phyloP scores from a whole-genome alignment of 2,888 invertebrate genomes.

The Schrankia costaestrigalis region DNA sequence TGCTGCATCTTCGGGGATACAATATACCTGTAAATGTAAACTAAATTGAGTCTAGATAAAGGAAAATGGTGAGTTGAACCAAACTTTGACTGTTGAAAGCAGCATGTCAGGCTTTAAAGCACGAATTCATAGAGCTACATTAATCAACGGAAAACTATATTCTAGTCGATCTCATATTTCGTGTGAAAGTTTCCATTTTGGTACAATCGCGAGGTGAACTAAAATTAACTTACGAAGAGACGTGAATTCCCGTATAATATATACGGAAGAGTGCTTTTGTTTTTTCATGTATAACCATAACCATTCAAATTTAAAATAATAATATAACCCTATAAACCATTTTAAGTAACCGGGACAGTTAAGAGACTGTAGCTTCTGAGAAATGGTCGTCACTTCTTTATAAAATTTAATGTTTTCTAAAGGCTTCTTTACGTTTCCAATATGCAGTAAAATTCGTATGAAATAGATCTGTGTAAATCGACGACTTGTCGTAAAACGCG shows the following conservation, averaged over 20 bases:
- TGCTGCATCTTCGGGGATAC: too few relatives aligned
- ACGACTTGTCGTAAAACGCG: constrained; percentile 29
- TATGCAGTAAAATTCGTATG: constrained; percentile 15
- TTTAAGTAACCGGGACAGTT: too few relatives aligned
- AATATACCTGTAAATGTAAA: constrained; percentile 3
- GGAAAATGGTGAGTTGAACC: background rate
- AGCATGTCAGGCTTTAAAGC: constrained; percentile 10
- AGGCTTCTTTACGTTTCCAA: constrained; percentile 11
- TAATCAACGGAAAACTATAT: constrained; percentile 21
- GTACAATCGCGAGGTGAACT: constrained; percentile 54
- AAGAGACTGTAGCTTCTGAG: too few relatives aligned
- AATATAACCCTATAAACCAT: too few relatives aligned
- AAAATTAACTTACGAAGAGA: constrained; percentile 57
- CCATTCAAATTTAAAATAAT: constrained; percentile 22
- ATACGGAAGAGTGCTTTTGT: constrained; percentile 34
- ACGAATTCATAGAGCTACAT: constrained; percentile 12
- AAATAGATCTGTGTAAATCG: constrained; percentile 12
- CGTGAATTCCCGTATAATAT: constrained; percentile 47
- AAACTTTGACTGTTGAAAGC: too few relatives aligned
- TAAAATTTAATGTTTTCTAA: constrained; percentile 4
- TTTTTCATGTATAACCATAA: constrained; percentile 21
- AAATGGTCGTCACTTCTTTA: too few relatives aligned
- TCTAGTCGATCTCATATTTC: constrained; percentile 32
- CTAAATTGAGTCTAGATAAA: background rate
- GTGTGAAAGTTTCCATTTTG: constrained; percentile 54